Percentiles rank a stretch among this genome's conserved stretches.
Evolutionary conservation across 2,888 invertebrate genomes (phyloP).

Genomic region (Tenthredo amoena): DNA sequence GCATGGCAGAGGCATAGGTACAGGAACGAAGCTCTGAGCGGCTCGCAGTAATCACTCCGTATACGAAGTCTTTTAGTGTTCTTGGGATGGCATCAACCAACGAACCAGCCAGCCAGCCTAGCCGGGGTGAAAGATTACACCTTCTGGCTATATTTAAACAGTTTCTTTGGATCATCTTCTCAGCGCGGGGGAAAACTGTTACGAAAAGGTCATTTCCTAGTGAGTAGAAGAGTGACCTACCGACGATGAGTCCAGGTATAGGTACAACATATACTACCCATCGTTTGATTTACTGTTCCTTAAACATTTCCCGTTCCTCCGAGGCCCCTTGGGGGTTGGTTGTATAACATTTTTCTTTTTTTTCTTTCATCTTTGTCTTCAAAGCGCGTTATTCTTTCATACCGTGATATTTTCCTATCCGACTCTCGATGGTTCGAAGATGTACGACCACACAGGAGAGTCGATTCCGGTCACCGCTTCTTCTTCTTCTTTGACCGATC

Average conservation of each 20-base stretch:
- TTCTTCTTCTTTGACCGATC: slow-evolving; percentile 58
- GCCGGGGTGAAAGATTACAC: slow-evolving; percentile 47
- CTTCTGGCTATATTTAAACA: slow-evolving; percentile 51
- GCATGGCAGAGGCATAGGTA: slow-evolving; percentile 60
- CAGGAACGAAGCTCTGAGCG: slow-evolving; percentile 62
- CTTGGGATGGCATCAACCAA: slow-evolving; percentile 52
- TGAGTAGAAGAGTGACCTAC: background rate
- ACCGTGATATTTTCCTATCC: background rate
- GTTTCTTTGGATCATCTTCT: slow-evolving; percentile 48
- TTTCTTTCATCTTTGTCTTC: background rate
- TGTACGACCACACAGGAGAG: slow-evolving; percentile 27
- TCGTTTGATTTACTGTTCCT: slow-evolving; percentile 21
- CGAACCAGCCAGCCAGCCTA: too few species aligned
- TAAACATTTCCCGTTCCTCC: slow-evolving; percentile 3
- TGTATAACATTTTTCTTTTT: background rate
- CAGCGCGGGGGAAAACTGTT: slow-evolving; percentile 17
- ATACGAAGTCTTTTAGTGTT: slow-evolving; percentile 69
- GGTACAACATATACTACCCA: background rate
- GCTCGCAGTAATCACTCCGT: slow-evolving; percentile 73
- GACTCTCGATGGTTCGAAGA: background rate
- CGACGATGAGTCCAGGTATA: background rate
- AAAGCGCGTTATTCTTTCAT: background rate
- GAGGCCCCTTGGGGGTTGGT: background rate
- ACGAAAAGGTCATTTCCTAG: slow-evolving; percentile 36
- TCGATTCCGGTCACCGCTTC: background rate